These are phyloP conservation scores for Steinernema khuongi DNA, from an alignment of 1,140 invertebrate species.

Conservation along the genomic window DNA sequence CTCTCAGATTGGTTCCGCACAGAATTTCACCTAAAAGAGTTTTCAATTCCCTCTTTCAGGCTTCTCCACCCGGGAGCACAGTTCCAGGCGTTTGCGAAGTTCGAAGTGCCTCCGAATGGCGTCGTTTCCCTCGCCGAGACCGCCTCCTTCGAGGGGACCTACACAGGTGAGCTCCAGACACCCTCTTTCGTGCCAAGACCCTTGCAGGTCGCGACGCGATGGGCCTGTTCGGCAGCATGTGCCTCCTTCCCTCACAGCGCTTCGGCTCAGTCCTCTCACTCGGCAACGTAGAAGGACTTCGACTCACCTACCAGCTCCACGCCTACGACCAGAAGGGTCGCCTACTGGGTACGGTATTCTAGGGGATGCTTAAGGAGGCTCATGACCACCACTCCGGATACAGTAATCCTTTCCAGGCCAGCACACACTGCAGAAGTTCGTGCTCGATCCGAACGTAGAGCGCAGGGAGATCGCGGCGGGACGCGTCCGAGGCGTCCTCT, in stretches of 20 bases:
- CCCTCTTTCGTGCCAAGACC: not conserved
- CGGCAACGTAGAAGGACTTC: slow-evolving; percentile 3
- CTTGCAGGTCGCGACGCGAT: not conserved
- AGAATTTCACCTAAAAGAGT: no score
- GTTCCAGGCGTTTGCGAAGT: not conserved
- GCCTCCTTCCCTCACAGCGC: not conserved
- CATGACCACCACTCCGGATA: no score
- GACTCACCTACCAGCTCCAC: not conserved
- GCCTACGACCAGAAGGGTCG: not conserved
- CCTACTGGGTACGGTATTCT: not conserved
- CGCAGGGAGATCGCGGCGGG: not conserved
- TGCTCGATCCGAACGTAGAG: slow-evolving; percentile 13
- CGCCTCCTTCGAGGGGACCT: not conserved
- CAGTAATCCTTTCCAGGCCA: not conserved
- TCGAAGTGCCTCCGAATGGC: not conserved
- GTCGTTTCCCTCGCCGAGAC: not conserved
- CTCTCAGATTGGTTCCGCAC: no score
- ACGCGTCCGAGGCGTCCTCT: slow-evolving; percentile 2
- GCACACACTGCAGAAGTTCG: not conserved
- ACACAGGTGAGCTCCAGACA: not conserved
- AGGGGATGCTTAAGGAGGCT: not conserved
- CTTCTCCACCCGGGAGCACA: not conserved
- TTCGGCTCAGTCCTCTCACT: not conserved
- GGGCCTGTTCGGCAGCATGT: not conserved
- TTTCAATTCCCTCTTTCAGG: not conserved